Evolutionary conservation across 2,113 vertebrate species (phyloP).

Genomic region (Pycnonotus jocosus): DNA sequence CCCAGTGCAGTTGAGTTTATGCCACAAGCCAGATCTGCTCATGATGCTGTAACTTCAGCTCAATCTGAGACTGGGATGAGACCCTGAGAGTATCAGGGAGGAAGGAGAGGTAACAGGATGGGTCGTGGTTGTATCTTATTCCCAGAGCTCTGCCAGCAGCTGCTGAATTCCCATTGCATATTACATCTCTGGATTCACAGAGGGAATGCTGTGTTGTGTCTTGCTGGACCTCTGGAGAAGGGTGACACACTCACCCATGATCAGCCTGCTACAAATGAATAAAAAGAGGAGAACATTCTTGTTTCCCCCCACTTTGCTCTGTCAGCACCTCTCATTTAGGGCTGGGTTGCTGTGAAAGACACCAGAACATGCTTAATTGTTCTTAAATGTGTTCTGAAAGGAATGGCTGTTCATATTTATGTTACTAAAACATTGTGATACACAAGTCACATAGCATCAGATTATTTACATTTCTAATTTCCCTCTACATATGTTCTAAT

Average conservation of each 20-base stretch:
- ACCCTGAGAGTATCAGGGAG: not conserved
- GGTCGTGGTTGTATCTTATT: not conserved
- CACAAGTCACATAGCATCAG: not conserved
- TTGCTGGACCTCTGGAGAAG: not conserved
- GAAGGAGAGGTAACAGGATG: not conserved
- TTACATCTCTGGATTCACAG: not conserved
- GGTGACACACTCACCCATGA: rapidly evolving
- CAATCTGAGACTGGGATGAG: not conserved
- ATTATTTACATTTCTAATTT: not conserved
- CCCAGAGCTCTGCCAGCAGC: not conserved
- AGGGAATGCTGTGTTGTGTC: not conserved
- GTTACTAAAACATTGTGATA: not conserved
- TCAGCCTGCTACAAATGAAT: rapidly evolving
- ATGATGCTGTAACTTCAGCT: not conserved
- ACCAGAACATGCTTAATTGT: not conserved
- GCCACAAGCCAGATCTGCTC: not conserved
- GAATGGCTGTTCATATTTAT: not conserved
- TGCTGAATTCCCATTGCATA: rapidly evolving
- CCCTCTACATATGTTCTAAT: not conserved
- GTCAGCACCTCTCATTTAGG: rapidly evolving
- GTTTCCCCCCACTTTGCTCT: not conserved
- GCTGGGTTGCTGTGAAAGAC: not conserved
- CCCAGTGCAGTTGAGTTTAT: not conserved
- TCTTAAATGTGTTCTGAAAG: not conserved
- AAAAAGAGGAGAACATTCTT: not conserved